Percentiles rank a stretch among this genome's conserved stretches.
Conservation (phyloP, 2,113 vertebrate genomes). For the Alethe castanea region DNA sequence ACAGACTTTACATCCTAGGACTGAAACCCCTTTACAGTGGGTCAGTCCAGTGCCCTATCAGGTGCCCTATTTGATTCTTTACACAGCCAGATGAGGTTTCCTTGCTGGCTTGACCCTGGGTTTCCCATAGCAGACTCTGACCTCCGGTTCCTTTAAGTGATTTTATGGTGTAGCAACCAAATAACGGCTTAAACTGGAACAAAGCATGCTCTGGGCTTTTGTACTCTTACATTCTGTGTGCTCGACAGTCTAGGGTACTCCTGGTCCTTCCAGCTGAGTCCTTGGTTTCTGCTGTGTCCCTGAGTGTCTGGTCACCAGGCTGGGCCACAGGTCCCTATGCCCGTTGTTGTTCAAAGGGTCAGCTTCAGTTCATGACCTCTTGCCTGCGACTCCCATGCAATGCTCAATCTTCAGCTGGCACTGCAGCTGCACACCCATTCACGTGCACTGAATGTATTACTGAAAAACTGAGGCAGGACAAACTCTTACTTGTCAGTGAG, state of each 20-base stretch:
- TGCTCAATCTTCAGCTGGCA: background rate
- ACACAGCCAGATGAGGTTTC: background rate
- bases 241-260: fast-evolving
- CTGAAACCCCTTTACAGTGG: background rate
- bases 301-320: fast-evolving
- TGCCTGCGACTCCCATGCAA: background rate
- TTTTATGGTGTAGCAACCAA: background rate
- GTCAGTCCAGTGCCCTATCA: background rate
- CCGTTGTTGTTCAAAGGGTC: background rate
- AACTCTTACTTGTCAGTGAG: background rate
- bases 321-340: background rate
- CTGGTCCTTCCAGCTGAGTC: background rate
- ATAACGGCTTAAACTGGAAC: background rate
- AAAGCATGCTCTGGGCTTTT: background rate
- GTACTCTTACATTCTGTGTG: background rate
- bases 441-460: background rate
- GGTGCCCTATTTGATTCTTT: background rate
- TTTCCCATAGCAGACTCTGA: background rate
- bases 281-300: background rate
- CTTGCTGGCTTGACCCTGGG: background rate
- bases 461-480: background rate
- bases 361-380: background rate
- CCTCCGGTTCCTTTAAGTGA: background rate
- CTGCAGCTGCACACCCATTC: background rate
- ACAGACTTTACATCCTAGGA: background rate